Evolutionary conservation across 1,140 invertebrate species (phyloP), one percentile per base, ranked within the genome.

Genomic region (Drosophila kohkoa): DNA sequence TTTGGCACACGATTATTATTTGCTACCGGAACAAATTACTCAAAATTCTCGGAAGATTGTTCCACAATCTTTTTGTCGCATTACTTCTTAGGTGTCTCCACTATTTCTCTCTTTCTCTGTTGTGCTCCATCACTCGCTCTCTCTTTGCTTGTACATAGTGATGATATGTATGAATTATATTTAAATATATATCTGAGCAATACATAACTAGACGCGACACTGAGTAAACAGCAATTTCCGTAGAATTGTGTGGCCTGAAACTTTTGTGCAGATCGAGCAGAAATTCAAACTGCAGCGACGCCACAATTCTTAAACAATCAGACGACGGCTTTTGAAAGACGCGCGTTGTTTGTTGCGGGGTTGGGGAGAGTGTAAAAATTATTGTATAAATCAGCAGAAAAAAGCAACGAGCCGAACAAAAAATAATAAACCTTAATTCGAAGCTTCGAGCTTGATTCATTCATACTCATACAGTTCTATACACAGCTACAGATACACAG

Each of bases 371-470:
- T 65, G 59, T 54, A 74, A 59, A 86, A 79, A 74, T 68, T 87
- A 83, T 80, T 87, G 83, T 88, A 88, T 77, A 88, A 88, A 83
- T 88, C 85, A 88, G 83, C 83, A 89, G 77, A 88, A 88, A 83
- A 81, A 55, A 46, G 49, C 60, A 79, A 73, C 64, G 41, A 60
- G 70, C 43, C 58, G 74, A 77, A 68, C 51, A 70, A 81, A 76
- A 80, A 89, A 88, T 83, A 88, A 88, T 88, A 88, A 88, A 88
- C 83, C 85, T 88, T 88, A 88, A 88, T 88, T 88, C 81, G 81
- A 89, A 75, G 81, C 83, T 88, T 58, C 63, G 41, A 83, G 83
- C 83, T 88, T 83, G 80, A 89, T 88, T 88, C 83, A 87, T 88
- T 88, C 80, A 83, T 74, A 82, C 70, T 16, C 62, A 70, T 20